Base-by-base conservation (phyloP, 2,888 invertebrate species). In the Pristionchus maxplancki region DNA sequence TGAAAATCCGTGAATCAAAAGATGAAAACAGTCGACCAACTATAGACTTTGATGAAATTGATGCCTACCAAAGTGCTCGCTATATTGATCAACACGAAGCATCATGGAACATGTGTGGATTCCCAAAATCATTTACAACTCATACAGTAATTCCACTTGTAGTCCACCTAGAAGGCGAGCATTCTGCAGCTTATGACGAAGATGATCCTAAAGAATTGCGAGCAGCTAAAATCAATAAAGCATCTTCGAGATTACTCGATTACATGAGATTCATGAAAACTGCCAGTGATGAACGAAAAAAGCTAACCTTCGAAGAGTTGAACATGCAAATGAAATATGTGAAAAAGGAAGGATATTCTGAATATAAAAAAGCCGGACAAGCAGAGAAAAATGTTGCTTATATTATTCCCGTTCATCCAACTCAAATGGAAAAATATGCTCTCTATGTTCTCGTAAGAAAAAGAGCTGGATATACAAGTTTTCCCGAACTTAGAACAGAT, bases 61-160 rank as follows among this genome's bases (percentile, higher is more conserved):
- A 89, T 34, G 90, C 89, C 20, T 94, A 91, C 89, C n/a, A 94
- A 1, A 93, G 95, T 90, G 90, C 93, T 0, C 90, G 93, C 64
- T 95, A 94, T 89, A 89, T 94, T n/a, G 90, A 93, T 88, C 90
- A 93, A 53, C 93, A 92, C 50, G 95, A 95, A 91, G 93, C 94
- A 20, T 90, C 90, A 74, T 95, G 94, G 94, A 90, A 93, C 58
- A 88, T 95, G n/a, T 89, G 89, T 86, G 93, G 92, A 88, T 93
- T 90, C 85, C 88, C 90, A 50, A n/a, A n/a, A 8, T 44, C 82
- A 3, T 28, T 28, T 20, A 24, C 20, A 20, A 44, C 78, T 40
- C 78, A 78, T 44, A 44, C 37, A 78, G 78, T 78, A 44, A 78
- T 37, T 24, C 37, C 40, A 78, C 37, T 78, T 9, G 9, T 24